A percentile compares a stretch with the other conserved stretches of the same genome.
Evolutionary conservation across 1,140 invertebrate genomes (phyloP).

Genomic region (Penaeus vannamei): DNA sequence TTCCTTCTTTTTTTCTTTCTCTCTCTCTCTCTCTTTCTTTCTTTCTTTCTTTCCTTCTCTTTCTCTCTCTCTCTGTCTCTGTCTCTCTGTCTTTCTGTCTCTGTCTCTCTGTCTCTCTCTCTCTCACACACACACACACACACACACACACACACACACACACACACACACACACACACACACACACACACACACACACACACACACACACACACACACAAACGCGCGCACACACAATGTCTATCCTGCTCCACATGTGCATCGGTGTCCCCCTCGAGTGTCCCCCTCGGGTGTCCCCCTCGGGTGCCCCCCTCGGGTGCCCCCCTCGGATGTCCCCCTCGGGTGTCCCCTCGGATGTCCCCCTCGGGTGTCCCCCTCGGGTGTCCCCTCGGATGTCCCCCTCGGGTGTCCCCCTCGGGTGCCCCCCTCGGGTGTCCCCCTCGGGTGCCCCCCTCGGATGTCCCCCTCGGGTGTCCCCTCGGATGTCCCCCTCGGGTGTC

Average conservation of each 20-base stretch:
- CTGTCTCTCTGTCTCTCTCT: not conserved
- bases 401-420: not conserved
- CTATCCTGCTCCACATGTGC: not conserved
- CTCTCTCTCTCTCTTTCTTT: not conserved
- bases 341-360: not conserved
- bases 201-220: no score
- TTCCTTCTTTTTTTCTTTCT: not conserved
- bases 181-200: no score
- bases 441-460: not conserved
- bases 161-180: no score
- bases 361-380: not conserved
- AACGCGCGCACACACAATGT: not conserved
- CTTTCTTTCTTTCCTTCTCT: constrained; percentile 21
- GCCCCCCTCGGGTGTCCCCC: not conserved
- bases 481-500: not conserved
- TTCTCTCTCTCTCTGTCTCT: constrained; percentile 57
- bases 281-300: not conserved
- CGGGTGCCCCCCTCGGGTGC: not conserved
- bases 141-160: no score
- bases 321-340: not conserved
- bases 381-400: not conserved
- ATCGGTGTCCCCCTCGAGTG: not conserved
- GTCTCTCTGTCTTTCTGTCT: constrained; percentile 43
- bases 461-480: not conserved
- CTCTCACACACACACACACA: not conserved